phyloP scores from a whole-genome alignment of 2,888 invertebrate genomes.

The Gastracanthus pulcherrimus region DNA sequence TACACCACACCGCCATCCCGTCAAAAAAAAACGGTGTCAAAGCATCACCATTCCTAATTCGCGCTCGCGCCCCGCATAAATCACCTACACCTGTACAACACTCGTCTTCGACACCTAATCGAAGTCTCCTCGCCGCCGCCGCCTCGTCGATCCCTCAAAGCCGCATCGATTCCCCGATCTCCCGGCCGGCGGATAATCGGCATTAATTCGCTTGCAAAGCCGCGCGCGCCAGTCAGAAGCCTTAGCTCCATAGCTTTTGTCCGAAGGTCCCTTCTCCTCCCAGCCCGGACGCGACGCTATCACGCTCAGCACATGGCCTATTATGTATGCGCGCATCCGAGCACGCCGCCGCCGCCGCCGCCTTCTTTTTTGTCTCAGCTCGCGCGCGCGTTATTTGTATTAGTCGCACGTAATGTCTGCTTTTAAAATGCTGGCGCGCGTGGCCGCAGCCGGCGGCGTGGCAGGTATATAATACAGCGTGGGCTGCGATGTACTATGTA shows the following conservation, averaged over 20 bases:
- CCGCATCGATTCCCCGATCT: constrained; percentile 11
- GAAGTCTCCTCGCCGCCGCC: too few relatives aligned
- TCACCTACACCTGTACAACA: too few relatives aligned
- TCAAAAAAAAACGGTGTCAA: neutral
- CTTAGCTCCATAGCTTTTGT: neutral
- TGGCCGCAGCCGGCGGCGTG: constrained; percentile 43
- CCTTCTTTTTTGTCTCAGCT: neutral
- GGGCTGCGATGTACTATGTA: too few relatives aligned
- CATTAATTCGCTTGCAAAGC: constrained; percentile 7
- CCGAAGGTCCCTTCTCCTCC: neutral
- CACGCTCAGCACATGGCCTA: too few relatives aligned
- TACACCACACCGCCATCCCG: neutral
- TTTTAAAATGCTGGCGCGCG: constrained; percentile 63
- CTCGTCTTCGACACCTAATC: too few relatives aligned
- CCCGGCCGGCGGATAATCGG: constrained; percentile 1
- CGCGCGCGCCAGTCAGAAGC: neutral
- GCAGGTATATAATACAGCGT: neutral
- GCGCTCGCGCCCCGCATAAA: too few relatives aligned
- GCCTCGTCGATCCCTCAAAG: neutral
- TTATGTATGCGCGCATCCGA: constrained; percentile 5
- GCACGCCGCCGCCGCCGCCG: neutral
- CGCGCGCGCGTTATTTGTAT: constrained; percentile 16
- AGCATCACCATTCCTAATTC: constrained; percentile 16
- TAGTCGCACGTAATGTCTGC: constrained; percentile 66
- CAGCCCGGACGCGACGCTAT: neutral